Conservation (phyloP, 1,140 invertebrate species). For the Lepidurus arcticus region DNA sequence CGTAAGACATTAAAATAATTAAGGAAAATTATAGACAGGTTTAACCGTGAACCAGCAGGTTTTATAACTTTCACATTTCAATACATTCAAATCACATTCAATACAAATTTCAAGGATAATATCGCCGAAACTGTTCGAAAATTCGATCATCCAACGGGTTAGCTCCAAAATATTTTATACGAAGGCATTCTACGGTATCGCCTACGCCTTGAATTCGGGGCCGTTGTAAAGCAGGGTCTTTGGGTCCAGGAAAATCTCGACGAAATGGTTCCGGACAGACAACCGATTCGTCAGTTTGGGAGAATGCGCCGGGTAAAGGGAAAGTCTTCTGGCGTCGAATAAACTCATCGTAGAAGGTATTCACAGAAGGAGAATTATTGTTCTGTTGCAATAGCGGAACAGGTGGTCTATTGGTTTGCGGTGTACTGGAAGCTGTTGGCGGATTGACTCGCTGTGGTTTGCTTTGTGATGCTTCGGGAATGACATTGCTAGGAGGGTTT, state of each 20-base stretch:
- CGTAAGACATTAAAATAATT: neutral
- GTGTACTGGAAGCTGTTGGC: neutral
- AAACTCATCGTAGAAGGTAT: neutral
- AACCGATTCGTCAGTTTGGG: neutral
- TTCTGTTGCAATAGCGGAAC: neutral
- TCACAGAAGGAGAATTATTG: neutral
- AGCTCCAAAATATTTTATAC: conserved; percentile 1
- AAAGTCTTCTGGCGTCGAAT: neutral
- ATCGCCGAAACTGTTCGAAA: neutral
- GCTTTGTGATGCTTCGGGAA: neutral
- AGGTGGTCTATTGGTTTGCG: neutral
- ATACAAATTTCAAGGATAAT: conserved; percentile 4
- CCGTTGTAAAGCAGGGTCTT: neutral
- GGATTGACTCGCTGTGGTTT: neutral
- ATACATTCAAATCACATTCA: neutral
- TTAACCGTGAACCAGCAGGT: conserved; percentile 21
- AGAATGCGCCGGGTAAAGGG: neutral
- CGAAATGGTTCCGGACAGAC: neutral
- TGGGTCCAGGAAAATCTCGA: neutral
- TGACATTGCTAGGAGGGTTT: neutral
- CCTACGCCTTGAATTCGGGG: conserved; percentile 1
- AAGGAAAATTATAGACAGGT: neutral
- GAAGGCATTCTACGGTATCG: conserved; percentile 2
- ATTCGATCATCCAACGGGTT: conserved; percentile 21
- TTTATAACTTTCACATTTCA: conserved; percentile 10